A percentile compares a stretch with the other conserved stretches of the same genome.
phyloP scores from a whole-genome alignment of 2,113 vertebrate genomes.

The Misgurnus anguillicaudatus region DNA sequence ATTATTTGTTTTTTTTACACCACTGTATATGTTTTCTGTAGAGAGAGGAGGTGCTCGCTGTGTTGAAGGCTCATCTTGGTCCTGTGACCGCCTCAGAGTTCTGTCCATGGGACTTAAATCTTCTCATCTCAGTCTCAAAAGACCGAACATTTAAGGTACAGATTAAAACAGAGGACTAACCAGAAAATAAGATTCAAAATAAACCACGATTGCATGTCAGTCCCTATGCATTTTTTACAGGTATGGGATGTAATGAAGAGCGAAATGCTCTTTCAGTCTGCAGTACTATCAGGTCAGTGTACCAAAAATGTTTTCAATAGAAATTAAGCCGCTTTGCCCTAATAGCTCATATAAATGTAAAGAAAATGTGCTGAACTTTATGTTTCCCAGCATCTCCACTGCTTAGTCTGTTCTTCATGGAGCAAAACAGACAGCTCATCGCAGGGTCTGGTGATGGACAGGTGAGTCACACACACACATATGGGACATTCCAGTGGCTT shows the following conservation, averaged over 20 bases:
- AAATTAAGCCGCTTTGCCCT: background rate
- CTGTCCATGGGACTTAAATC: slow-evolving; percentile 76
- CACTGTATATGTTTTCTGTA: slow-evolving; percentile 37
- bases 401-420: slow-evolving; percentile 75
- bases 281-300: slow-evolving; percentile 81
- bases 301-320: background rate
- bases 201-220: background rate
- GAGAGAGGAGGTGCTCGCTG: slow-evolving; percentile 60
- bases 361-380: background rate
- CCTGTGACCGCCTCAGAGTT: slow-evolving; percentile 84
- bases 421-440: slow-evolving; percentile 74
- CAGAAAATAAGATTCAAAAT: background rate
- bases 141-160: slow-evolving; percentile 83
- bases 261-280: slow-evolving; percentile 76
- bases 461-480: slow-evolving; percentile 65
- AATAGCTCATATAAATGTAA: slow-evolving; percentile 7
- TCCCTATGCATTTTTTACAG: slow-evolving; percentile 59
- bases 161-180: background rate
- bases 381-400: slow-evolving; percentile 76
- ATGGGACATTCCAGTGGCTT: background rate
- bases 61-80: slow-evolving; percentile 77
- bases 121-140: slow-evolving; percentile 83
- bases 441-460: slow-evolving; percentile 82
- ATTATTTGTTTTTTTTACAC: background rate
- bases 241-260: slow-evolving; percentile 79